Evolutionary conservation across 2,888 invertebrate species (phyloP), one percentile per base, ranked within the genome.

Genomic region (Lycia hirtaria): DNA sequence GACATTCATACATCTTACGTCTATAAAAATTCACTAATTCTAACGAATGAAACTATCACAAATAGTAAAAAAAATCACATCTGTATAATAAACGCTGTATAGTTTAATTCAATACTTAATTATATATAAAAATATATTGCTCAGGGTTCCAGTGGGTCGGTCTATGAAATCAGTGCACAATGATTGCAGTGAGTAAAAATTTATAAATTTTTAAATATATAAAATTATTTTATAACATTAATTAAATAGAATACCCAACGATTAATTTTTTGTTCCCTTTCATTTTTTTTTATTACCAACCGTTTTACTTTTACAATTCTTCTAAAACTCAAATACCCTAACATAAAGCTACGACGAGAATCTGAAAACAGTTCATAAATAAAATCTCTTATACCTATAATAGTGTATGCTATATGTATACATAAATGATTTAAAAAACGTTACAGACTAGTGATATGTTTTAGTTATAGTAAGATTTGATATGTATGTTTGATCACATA

Each of bases 61-160:
- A 85, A 88, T 74, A 80, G 83, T 78, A 80, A 81, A 84, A 81
- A 78, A 84, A 87, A 77, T 79, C 79, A 78, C 78, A 75, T 84
- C 81, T 87, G 85, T 87, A 84, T 87, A 87, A 85, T 81, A 81
- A 87, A 87, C 75, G 71, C 83, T 87, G 87, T 88, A 87, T 87
- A 81, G 75, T 76, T 60, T 77, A 77, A 87, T 87, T 80, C 77
- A 84, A 87, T 88, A 85, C 86, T 86, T 88, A 89, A 83, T 87
- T 83, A 85, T 84, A 83, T 89, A 88, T 88, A 88, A 90, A 90
- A 91, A 91, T 89, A 90, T 91, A 91, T 90, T 90, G 89, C 91
- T 91, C 88, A 88, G 83, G 86, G 76, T 91, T 88, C 73, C 88
- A 83, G 80, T 87, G 88, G 87, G 87, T 88, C 85, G 87, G 87